Evolutionary conservation across 2,113 vertebrate genomes (phyloP).

Genomic region (Saguinus imperator): DNA sequence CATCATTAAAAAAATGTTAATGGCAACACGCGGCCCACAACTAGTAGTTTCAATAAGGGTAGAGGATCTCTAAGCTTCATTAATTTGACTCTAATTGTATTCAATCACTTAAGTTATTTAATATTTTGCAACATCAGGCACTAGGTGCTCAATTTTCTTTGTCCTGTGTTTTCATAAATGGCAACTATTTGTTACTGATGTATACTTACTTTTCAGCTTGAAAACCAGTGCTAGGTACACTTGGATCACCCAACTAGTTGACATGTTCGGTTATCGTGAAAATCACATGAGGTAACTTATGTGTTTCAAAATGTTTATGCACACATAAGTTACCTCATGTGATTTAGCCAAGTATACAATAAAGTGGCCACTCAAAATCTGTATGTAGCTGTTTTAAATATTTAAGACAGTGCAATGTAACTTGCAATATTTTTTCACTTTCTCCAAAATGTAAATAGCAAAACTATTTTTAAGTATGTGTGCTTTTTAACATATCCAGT

Average conservation of each 20-base stretch:
- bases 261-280: background rate
- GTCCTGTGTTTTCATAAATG: background rate
- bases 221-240: background rate
- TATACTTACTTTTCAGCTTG: background rate
- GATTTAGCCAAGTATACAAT: background rate
- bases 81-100: slow-evolving; percentile 28
- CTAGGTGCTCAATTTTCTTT: slow-evolving; percentile 14
- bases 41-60: background rate
- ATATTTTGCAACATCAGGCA: background rate
- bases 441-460: background rate
- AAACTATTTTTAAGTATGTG: slow-evolving; percentile 8
- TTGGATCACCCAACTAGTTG: background rate
- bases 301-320: too few relatives aligned
- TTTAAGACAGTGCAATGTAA: background rate
- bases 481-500: background rate
- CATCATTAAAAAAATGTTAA: slow-evolving; percentile 15
- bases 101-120: slow-evolving; percentile 14
- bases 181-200: background rate
- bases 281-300: background rate
- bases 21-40: background rate
- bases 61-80: background rate
- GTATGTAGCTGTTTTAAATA: background rate
- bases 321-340: too few relatives aligned
- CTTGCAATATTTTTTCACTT: slow-evolving; percentile 8
- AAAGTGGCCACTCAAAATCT: background rate